Base-by-base conservation (phyloP, 2,888 invertebrate genomes). In the Oxycera nigricornis region DNA sequence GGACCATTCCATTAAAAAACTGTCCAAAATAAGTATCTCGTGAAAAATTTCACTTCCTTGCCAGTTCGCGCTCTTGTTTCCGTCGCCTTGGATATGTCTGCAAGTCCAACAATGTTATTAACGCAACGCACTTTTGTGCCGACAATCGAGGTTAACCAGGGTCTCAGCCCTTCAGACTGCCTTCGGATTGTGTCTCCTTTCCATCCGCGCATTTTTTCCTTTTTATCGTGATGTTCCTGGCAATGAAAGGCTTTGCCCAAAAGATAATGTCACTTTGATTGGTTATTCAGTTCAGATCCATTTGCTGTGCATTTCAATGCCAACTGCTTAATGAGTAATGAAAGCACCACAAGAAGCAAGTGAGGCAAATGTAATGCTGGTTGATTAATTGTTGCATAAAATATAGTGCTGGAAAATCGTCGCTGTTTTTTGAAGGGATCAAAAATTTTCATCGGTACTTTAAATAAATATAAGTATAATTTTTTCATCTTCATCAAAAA, bases 231-330 rank as follows among this genome's bases (percentile, higher is more conserved):
- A 35, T 62, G 26, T 62, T 62, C 31, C 35, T 68, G 46, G 35
- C 22, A 68, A 68, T 68, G 68, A 52, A 50, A 46, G 35, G 52
- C 68, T 68, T 68, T 68, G 68, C 68, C 1, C 22, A 7, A 28
- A 39, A 68, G 68, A 68, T 68, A 68, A 68, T 68, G 68, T 68
- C 68, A 68, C 52, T 68, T 68, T 68, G 68, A 68, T 68, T 68
- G 68, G 68, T 50, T 31, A n/a, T n/a, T 50, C 68, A 50, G 68
- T 68, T 52, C 17, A 20, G 52, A 68, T 50, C 46, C 52, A 68
- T 65, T 39, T 68, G 68, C 68, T 28, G 11, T 50, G 68, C 68
- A 68, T 68, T 68, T 68, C 52, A 68, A 68, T 68, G 68, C 30
- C 50, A 35, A 11, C 7, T 7, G 6, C 11, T 11, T 35, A 11